phyloP scores from a whole-genome alignment of 2,797 vertebrate species.

The Brachymystax lenok region DNA sequence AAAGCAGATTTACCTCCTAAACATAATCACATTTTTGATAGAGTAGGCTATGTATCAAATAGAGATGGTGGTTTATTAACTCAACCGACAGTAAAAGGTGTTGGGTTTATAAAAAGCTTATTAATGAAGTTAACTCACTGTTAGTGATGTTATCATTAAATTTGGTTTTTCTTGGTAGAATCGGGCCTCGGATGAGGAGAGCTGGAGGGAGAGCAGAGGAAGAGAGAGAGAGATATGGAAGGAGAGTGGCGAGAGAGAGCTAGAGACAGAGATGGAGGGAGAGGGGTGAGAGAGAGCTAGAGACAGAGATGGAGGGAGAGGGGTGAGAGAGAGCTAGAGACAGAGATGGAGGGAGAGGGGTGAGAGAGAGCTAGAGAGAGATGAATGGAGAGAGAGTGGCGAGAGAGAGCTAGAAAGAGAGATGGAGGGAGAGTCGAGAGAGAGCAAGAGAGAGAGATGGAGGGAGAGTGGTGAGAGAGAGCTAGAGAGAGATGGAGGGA shows the following conservation, averaged over 20 bases:
- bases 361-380: slow-evolving; percentile 5
- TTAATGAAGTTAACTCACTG: not conserved
- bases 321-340: not conserved
- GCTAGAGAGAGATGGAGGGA: slow-evolving; percentile 1
- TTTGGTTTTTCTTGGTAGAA: not conserved
- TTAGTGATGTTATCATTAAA: not conserved
- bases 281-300: not conserved
- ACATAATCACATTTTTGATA: not conserved
- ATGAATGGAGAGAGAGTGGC: slow-evolving; percentile 11
- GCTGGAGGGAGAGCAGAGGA: slow-evolving; percentile 14
- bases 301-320: slow-evolving; percentile 13
- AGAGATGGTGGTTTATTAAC: not conserved
- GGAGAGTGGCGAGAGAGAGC: not conserved
- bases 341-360: not conserved
- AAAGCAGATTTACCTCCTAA: not conserved
- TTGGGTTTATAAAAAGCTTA: not conserved
- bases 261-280: not conserved
- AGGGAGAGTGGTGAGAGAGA: not conserved
- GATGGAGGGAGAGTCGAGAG: slow-evolving; percentile 19
- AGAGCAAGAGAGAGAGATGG: slow-evolving; percentile 15
- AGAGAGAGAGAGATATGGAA: slow-evolving; percentile 14
- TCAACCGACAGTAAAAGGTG: not conserved
- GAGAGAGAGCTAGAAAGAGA: not conserved
- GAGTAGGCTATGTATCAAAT: not conserved
- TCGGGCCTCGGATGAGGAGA: slow-evolving; percentile 8